Base-by-base conservation (phyloP, 1,140 invertebrate species). In the Drosophila orosa region DNA sequence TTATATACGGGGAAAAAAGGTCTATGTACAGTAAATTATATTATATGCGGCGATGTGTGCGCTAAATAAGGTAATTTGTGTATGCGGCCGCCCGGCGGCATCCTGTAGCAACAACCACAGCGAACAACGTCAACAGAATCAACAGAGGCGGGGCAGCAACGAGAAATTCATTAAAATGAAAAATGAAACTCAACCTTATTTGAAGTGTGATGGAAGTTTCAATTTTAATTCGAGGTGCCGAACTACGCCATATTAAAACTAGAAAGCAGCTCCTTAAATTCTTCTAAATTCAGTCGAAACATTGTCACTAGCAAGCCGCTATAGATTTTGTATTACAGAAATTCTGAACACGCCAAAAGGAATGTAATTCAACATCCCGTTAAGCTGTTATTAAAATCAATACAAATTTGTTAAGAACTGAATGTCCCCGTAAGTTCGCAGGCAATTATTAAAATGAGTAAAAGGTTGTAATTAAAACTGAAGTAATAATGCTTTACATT, bases 11-110 rank as follows among this genome's bases (percentile, higher is more conserved):
- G 73, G 58, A 80, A 86, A 76, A 65, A 89, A 80, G 83, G 84
- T 80, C 76, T 83, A 87, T 87, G 80, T 87, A 87, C 83, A 87
- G 83, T 87, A 87, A 87, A 87, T 89, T 87, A 87, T 89, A 87
- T 89, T 89, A 87, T 83, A 87, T 87, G 84, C 84, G 65, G 73
- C 84, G 57, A 73, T 83, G 80, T 87, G 84, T 87, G 79, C 77
- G 83, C 84, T 87, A 87, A 87, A 87, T 87, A 87, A 87, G 84
- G 84, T 87, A 87, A 89, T 87, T 87, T 87, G 84, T 80, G 84
- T 87, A 65, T 78, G 80, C 58, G 74, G 55, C 84, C 52, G 69
- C 63, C 67, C 84, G 73, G 60, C 82, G 82, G 63, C 74, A 75
- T 52, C 55, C 61, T 61, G 45, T 47, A 79, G 47, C 50, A 78